Percentiles rank a stretch among this genome's conserved stretches.
phyloP scores from a whole-genome alignment of 2,888 invertebrate species.

The Caenorhabditis sp. region DNA sequence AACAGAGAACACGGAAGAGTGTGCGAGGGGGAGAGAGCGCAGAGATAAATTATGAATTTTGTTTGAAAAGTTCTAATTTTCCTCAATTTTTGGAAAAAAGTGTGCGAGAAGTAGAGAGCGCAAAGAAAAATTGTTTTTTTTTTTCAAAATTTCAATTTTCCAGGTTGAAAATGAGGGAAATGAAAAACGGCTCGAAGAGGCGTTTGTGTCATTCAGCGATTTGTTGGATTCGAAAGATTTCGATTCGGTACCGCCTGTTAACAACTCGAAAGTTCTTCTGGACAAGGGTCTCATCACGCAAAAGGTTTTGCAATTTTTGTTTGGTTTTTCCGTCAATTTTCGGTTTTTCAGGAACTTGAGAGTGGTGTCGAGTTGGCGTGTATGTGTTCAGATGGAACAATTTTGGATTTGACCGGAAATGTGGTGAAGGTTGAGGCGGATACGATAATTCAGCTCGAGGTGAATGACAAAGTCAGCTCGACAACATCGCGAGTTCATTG shows the following conservation, averaged over 20 bases:
- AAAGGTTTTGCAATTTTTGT: conserved; percentile 7
- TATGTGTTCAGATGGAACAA: conserved; percentile 33
- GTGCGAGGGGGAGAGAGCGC: too few species aligned
- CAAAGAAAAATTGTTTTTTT: too few species aligned
- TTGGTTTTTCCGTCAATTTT: neutral
- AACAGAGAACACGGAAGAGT: too few species aligned
- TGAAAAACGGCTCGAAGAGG: conserved; percentile 24
- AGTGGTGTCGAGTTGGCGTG: conserved; percentile 24
- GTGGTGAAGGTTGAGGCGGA: conserved; percentile 4
- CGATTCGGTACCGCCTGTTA: conserved; percentile 10
- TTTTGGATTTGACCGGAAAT: conserved; percentile 26
- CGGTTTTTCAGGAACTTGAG: conserved; percentile 14
- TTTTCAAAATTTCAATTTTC: too few species aligned
- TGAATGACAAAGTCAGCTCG: conserved; percentile 13
- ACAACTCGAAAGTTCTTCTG: conserved; percentile 7
- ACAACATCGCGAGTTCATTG: conserved; percentile 7
- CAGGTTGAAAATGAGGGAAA: conserved; percentile 13
- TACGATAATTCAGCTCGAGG: conserved; percentile 19
- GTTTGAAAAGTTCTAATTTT: too few species aligned
- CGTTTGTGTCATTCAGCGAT: conserved; percentile 29
- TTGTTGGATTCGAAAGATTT: conserved; percentile 23
- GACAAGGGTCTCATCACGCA: conserved; percentile 24
- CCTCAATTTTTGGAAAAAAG: too few species aligned
- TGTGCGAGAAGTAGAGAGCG: too few species aligned
- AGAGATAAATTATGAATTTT: too few species aligned